Conservation (phyloP, 2,888 invertebrate genomes). For the Tupiocoris notatus region DNA sequence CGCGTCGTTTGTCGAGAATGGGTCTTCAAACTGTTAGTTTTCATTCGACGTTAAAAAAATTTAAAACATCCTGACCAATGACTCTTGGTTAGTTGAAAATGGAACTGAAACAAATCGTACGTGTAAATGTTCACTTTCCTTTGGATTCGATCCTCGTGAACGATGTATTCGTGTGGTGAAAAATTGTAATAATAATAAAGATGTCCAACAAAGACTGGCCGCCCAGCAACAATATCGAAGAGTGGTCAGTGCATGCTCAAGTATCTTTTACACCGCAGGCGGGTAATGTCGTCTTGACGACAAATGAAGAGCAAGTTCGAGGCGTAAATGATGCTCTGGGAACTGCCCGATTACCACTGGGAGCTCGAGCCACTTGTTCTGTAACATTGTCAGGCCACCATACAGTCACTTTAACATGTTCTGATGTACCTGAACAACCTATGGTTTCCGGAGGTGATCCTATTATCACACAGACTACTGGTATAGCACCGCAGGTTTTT, state of each 20-base stretch:
- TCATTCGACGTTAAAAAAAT: too few species aligned
- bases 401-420: constrained; percentile 52
- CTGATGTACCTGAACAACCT: constrained; percentile 54
- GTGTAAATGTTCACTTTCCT: too few species aligned
- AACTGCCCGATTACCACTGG: neutral
- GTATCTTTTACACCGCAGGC: constrained; percentile 57
- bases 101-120: too few species aligned
- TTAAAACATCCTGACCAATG: too few species aligned
- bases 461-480: neutral
- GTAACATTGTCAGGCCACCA: constrained; percentile 58
- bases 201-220: constrained; percentile 44
- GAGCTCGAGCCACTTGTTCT: constrained; percentile 59
- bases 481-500: constrained; percentile 10
- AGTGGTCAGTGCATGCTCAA: constrained; percentile 70
- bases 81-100: too few species aligned
- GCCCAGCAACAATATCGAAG: constrained; percentile 53
- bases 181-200: too few species aligned
- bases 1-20: too few species aligned
- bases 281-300: constrained; percentile 60
- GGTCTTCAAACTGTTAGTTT: too few species aligned
- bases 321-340: constrained; percentile 60
- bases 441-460: constrained; percentile 47
- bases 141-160: too few species aligned
- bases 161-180: too few species aligned
- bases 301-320: constrained; percentile 53